Percentiles rank a stretch among this genome's conserved stretches.
Conservation (phyloP, 1,140 invertebrate species). For the Brachionus koreanus region DNA sequence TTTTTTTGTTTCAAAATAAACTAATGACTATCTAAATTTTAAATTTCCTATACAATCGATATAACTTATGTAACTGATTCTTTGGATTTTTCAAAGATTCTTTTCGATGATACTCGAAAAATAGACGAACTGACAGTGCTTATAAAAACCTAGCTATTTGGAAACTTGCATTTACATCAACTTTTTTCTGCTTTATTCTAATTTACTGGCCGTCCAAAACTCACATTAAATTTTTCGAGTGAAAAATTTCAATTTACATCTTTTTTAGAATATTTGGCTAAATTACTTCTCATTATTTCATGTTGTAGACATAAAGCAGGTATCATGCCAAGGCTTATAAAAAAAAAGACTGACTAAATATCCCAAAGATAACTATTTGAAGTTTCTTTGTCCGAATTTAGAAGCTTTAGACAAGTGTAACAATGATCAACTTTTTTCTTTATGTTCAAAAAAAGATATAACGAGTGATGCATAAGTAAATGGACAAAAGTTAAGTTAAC, state of each 20-base stretch:
- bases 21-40: too few species aligned
- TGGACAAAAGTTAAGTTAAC: too few species aligned
- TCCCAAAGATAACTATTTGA: not conserved
- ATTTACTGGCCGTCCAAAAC: not conserved
- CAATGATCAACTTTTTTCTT: not conserved
- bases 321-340: too few species aligned
- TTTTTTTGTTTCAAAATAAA: too few species aligned
- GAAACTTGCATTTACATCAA: slow-evolving; percentile 5
- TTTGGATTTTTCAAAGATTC: slow-evolving; percentile 25
- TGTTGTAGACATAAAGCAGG: too few species aligned
- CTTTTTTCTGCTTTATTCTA: slow-evolving; percentile 17
- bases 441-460: not conserved
- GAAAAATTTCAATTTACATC: too few species aligned
- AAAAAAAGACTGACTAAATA: not conserved
- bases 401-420: not conserved
- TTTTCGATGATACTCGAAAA: slow-evolving; percentile 15
- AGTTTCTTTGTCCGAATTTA: not conserved
- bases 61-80: slow-evolving; percentile 18
- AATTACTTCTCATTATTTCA: too few species aligned
- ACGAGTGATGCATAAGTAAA: too few species aligned
- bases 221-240: not conserved
- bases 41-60: too few species aligned
- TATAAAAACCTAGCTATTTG: slow-evolving; percentile 16
- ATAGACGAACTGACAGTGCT: not conserved
- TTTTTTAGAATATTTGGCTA: too few species aligned